Evolutionary conservation across 2,113 vertebrate genomes (phyloP).

Genomic region (Paratilapia polleni): DNA sequence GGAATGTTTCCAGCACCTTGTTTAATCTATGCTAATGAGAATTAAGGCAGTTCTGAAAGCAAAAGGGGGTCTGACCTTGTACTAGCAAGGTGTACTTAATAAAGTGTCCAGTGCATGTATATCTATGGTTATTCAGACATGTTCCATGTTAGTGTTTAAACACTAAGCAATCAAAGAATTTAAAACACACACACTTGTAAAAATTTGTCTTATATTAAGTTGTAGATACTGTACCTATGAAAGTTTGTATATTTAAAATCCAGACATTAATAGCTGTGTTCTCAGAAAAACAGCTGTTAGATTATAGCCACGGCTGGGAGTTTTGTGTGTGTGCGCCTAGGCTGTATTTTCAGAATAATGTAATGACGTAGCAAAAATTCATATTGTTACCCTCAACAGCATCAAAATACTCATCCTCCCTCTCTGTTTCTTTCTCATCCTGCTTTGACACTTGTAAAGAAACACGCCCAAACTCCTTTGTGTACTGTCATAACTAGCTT

Average conservation of each 20-base stretch:
- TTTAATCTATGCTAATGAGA: not conserved
- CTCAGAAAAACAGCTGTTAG: too few species aligned
- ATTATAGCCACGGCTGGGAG: not conserved
- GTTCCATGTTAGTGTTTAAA: not conserved
- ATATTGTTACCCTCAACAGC: slow-evolving; percentile 10
- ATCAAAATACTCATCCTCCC: not conserved
- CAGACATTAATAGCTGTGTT: too few species aligned
- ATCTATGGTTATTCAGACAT: not conserved
- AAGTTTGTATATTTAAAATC: not conserved
- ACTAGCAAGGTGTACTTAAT: not conserved
- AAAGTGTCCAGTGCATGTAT: not conserved
- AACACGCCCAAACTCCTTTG: not conserved
- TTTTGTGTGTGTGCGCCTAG: too few species aligned
- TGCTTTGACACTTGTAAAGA: slow-evolving; percentile 5
- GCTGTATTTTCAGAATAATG: not conserved
- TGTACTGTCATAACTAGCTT: slow-evolving; percentile 7
- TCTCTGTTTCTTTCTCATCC: not conserved
- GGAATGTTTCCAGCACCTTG: not conserved
- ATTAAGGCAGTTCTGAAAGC: too few species aligned
- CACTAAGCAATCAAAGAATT: not conserved
- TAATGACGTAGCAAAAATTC: not conserved
- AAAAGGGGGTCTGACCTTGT: not conserved
- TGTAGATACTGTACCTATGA: not conserved
- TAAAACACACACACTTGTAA: not conserved
- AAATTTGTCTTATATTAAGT: not conserved